These are phyloP conservation scores for Thaleichthys pacificus DNA, from an alignment of 2,797 vertebrate genomes.

Conservation along the genomic window DNA sequence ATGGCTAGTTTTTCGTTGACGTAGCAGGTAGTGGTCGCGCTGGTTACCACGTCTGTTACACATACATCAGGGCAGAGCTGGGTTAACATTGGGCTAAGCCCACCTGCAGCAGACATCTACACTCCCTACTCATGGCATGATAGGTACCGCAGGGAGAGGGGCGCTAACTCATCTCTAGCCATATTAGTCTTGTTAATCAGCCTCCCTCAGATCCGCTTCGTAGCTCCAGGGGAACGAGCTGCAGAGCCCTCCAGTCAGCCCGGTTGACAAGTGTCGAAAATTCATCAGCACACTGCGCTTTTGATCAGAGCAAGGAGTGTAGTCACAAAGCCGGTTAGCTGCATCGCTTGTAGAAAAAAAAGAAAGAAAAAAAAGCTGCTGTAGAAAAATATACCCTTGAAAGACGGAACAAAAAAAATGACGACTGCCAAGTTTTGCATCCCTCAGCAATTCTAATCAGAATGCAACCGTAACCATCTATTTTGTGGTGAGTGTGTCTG, in stretches of 20 bases:
- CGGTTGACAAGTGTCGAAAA: slow-evolving; percentile 31
- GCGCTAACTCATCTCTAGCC: slow-evolving; percentile 25
- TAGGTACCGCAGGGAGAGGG: slow-evolving; percentile 9
- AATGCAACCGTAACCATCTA: slow-evolving; percentile 52
- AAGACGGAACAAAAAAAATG: slow-evolving; percentile 20
- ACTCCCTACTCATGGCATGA: slow-evolving; percentile 1
- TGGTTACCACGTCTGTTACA: no score
- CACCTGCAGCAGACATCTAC: no score
- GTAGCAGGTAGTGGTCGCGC: no score
- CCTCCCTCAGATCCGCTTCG: slow-evolving; percentile 33
- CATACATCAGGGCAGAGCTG: no score
- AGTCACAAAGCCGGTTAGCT: slow-evolving; percentile 35
- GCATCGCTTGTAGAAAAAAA: slow-evolving; percentile 21
- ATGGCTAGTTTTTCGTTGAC: no score
- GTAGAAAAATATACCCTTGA: slow-evolving; percentile 33
- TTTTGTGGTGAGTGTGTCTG: slow-evolving; percentile 48
- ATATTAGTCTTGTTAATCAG: slow-evolving; percentile 39
- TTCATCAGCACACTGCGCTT: slow-evolving; percentile 41
- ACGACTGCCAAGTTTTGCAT: slow-evolving; percentile 35
- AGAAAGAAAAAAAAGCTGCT: slow-evolving; percentile 23
- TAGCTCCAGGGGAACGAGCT: slow-evolving; percentile 24
- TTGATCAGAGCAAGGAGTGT: slow-evolving; percentile 46
- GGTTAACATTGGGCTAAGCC: no score
- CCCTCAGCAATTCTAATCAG: slow-evolving; percentile 68
- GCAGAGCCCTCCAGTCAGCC: slow-evolving; percentile 33